Evolutionary conservation across 2,797 vertebrate species (phyloP), one percentile per base, ranked within the genome.

Genomic region (Heterohyrax brucei): DNA sequence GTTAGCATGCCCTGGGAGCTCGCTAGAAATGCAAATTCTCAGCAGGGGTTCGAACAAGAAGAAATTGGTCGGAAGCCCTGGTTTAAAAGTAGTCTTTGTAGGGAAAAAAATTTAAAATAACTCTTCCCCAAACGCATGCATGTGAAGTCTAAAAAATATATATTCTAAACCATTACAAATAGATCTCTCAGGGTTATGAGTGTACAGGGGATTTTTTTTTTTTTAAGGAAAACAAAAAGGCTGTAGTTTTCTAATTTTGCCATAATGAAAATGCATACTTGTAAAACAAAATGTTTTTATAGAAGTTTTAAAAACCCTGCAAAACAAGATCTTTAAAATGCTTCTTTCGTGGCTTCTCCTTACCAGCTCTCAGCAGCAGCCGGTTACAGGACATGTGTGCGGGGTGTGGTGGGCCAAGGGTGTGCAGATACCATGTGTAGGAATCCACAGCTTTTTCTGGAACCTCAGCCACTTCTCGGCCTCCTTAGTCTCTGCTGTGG

Each of bases 161-260:
- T 28, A 48, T 81, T 93, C 76, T 53, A 64, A 84, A 62, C 30
- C 50, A 44, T 33, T 62, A 46, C 93, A 96, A 94, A 84, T 50
- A 78, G 48, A 30, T n/a, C 7, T 87, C 56, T 89, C 21, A 13
- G 46, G 18, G 26, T 72, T 83, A 16, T 93, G 30, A 9, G 61
- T 56, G 24, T 79, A 72, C 10, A 90, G n/a, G 79, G 46, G 39
- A 50, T 76, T 91, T 93, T 0, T 93, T 72, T 33, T 19, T 16
- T 39, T 39, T 39, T 39, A 39, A 39, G 39, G 39, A 39, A 39
- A 39, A 0, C 14, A 80, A 77, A 50, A 53, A 77, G 56, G 84
- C 39, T 82, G 1, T 70, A 64, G 79, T 89, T 89, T 90, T 82
- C 64, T 92, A 75, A 79, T 72, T 94, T 85, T 85, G 16, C 33